Conservation (phyloP, 2,888 invertebrate genomes). For the Acronicta alni region DNA sequence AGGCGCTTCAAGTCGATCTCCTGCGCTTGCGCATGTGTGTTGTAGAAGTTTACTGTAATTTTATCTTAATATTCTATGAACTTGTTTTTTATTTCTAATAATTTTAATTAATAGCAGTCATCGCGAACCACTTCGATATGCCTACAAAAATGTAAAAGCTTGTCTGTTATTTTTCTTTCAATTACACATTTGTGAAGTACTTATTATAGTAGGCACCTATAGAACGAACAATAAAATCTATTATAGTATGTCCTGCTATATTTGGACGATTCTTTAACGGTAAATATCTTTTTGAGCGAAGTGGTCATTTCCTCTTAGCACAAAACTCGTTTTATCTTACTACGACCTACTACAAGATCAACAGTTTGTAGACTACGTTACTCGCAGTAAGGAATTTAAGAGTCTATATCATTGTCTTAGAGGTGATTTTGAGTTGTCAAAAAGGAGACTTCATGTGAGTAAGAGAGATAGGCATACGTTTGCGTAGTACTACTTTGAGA, state of each 20-base stretch:
- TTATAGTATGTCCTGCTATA: slow-evolving; percentile 60
- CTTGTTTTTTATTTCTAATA: no score
- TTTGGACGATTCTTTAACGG: slow-evolving; percentile 77
- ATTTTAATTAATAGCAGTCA: no score
- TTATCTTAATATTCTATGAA: no score
- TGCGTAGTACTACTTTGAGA: slow-evolving; percentile 52
- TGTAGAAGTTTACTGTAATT: no score
- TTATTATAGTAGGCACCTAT: not conserved
- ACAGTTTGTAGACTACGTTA: slow-evolving; percentile 51
- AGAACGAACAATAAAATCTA: slow-evolving; percentile 23
- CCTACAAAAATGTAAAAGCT: no score
- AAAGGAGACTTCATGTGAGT: slow-evolving; percentile 28
- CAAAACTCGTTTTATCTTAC: slow-evolving; percentile 83
- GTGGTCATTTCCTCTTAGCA: slow-evolving; percentile 79
- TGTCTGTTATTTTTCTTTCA: no score
- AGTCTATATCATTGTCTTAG: slow-evolving; percentile 6
- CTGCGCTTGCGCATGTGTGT: slow-evolving; percentile 2
- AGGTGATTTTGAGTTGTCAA: slow-evolving; percentile 16
- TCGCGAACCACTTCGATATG: no score
- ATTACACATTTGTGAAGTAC: no score
- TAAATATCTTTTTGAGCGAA: slow-evolving; percentile 76
- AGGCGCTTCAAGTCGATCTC: slow-evolving; percentile 31
- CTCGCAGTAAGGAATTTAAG: slow-evolving; percentile 13
- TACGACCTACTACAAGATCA: slow-evolving; percentile 83
- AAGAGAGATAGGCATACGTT: slow-evolving; percentile 61